Conservation (phyloP, 2,797 vertebrate species). For the Graptemys geographica region DNA sequence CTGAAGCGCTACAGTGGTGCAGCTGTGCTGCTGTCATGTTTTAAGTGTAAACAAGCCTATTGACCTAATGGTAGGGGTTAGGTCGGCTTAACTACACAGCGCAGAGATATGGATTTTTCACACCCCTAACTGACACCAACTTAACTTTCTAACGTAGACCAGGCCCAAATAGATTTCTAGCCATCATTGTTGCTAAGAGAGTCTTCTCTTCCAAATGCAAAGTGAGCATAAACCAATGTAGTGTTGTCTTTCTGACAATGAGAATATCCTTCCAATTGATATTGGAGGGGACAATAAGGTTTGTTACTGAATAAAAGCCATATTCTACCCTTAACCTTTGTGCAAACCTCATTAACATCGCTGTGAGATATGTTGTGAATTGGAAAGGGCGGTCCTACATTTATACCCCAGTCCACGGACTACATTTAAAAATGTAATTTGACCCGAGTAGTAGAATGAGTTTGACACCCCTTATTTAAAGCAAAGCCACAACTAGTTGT, state of each 20-base stretch:
- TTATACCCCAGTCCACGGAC: neutral
- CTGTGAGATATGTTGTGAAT: neutral
- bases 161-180: neutral
- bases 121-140: neutral
- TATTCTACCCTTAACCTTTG: fast-evolving
- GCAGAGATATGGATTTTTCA: neutral
- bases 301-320: fast-evolving
- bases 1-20: no score
- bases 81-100: neutral
- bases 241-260: fast-evolving
- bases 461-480: neutral
- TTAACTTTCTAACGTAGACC: neutral
- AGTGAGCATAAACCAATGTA: fast-evolving
- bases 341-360: fast-evolving
- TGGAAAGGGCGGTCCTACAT: neutral
- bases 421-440: neutral
- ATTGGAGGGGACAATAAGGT: neutral
- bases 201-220: fast-evolving
- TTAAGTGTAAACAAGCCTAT: neutral
- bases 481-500: fast-evolving
- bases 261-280: fast-evolving
- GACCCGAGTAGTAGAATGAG: fast-evolving
- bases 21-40: neutral
- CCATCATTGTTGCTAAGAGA: fast-evolving
- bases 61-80: neutral